Evolutionary conservation across 2,113 vertebrate species (phyloP), one percentile per base, ranked within the genome.

Genomic region (Platichthys flesus): DNA sequence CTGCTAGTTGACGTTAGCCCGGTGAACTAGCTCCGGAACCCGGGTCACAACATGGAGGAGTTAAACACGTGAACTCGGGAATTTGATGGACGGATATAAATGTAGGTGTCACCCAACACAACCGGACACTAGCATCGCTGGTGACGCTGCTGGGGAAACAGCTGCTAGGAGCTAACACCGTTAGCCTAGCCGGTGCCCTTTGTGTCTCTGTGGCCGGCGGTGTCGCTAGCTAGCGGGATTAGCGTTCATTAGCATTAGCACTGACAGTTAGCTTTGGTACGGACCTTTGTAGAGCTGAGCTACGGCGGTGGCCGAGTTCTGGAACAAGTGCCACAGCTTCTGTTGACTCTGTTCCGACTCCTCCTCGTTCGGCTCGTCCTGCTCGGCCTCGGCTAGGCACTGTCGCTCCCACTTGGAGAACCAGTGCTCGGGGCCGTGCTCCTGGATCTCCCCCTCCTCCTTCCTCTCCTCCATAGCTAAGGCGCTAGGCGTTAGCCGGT

Each of bases 391-490:
- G 2, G 96, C 96, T 84, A 98, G 90, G 70, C 97, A 99, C 94
- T 99, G 97, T 72, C 96, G 95, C 94, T 98, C 97, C 97, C 97
- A 98, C 90, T 97, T 98, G 76, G 96, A 96, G 90, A 99, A 98
- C 97, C 97, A 98, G 88, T 98, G 97, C 86, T 99, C 96, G 12
- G 97, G 97, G 86, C 97, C 97, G 93, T 98, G 97, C 83, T 98
- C 97, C 82, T 98, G 97, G 85, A 99, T 98, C 93, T 97, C 95
- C 8, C 96, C 94, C 87, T 99, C 97, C 90, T 97, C 97, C 93
- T 97, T 97, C 90, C 86, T 95, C 86, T 98, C 96, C 94, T 98
- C 97, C 97, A 93, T 93, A 37, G 89, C 90, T 89, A 86, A 77
- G 67, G 67, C 63, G 58, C 35, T 52, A 67, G 71, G 74, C 55